phyloP scores from a whole-genome alignment of 2,113 vertebrate genomes.

The Addax nasomaculatus region DNA sequence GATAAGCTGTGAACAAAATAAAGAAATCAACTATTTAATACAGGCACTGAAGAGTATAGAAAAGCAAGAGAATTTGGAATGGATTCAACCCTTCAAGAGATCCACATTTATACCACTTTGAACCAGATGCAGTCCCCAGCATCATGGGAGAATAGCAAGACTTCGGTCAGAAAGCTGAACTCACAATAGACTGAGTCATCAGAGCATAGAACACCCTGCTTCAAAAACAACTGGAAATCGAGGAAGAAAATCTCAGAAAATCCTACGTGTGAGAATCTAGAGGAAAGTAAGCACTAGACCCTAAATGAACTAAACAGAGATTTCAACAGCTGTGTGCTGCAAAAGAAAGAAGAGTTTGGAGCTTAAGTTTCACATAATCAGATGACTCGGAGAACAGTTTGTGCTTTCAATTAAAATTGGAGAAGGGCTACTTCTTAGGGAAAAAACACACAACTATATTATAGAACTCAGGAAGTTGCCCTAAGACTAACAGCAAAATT shows the following conservation, averaged over 20 bases:
- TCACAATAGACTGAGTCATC: neutral
- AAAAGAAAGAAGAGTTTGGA: neutral
- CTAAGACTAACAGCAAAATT: neutral
- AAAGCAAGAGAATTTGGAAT: neutral
- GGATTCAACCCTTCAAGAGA: neutral
- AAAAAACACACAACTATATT: neutral
- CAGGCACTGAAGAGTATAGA: neutral
- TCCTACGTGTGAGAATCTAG: neutral
- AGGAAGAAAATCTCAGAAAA: conserved; percentile 22
- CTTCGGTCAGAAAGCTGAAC: neutral
- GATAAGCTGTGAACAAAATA: neutral
- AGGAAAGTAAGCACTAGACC: neutral
- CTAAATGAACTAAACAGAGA: conserved; percentile 30
- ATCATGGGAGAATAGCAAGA: neutral
- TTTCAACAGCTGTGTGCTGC: neutral
- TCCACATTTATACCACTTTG: neutral
- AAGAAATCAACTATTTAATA: neutral
- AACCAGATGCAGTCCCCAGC: neutral
- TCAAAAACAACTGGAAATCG: conserved; percentile 14
- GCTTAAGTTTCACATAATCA: neutral
- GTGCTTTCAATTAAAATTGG: conserved; percentile 26
- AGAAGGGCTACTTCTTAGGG: neutral
- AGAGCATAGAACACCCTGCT: neutral
- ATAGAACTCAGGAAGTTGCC: neutral
- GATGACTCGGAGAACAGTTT: neutral